Evolutionary conservation across 2,888 invertebrate genomes (phyloP).

Genomic region (Vannuccia rotundouncinata): DNA sequence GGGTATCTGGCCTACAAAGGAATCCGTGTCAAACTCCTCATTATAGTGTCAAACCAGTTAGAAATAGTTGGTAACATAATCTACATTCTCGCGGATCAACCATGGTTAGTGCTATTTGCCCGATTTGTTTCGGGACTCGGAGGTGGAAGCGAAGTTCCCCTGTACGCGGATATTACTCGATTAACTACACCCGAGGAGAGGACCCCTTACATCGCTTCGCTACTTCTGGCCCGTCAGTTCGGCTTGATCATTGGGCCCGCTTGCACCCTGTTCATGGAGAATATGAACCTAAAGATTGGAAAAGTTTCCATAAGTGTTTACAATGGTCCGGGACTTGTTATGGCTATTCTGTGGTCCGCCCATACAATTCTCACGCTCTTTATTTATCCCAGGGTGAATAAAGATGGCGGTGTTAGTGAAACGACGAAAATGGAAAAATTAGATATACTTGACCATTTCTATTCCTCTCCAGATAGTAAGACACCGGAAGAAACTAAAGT

Average conservation of each 20-base stretch:
- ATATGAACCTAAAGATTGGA: conserved; percentile 28
- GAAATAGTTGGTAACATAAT: conserved; percentile 36
- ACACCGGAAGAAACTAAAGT: neutral
- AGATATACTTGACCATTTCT: no score
- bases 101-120: conserved; percentile 35
- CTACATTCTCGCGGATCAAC: conserved; percentile 28
- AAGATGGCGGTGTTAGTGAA: neutral
- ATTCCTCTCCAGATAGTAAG: neutral
- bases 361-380: conserved; percentile 26
- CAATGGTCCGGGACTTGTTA: conserved; percentile 34
- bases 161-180: conserved; percentile 34
- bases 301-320: conserved; percentile 35
- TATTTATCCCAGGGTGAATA: conserved; percentile 19
- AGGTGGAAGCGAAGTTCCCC: conserved; percentile 24
- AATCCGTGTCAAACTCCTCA: conserved; percentile 29
- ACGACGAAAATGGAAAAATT: no score
- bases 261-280: conserved; percentile 22
- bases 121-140: conserved; percentile 33
- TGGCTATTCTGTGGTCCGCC: conserved; percentile 35
- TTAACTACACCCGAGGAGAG: conserved; percentile 36
- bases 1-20: conserved; percentile 35
- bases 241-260: conserved; percentile 37
- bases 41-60: conserved; percentile 33
- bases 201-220: conserved; percentile 29
- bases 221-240: conserved; percentile 34